Conservation (phyloP, 2,113 vertebrate species). For the Myotis brandtii region DNA sequence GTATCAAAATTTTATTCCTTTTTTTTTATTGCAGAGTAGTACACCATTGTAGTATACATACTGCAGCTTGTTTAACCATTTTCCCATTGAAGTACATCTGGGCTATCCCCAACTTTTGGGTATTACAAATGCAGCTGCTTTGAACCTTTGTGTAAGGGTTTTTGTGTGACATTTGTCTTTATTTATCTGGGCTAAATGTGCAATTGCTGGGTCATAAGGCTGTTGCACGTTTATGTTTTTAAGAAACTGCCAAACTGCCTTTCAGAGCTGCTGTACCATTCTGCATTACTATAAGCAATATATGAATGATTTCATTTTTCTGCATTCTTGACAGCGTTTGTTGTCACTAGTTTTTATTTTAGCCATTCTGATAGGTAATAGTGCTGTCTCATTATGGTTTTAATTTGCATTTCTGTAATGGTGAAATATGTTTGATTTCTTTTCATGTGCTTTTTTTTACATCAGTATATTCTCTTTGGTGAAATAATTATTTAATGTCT, state of each 20-base stretch:
- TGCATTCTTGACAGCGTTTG: neutral
- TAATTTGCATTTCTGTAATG: neutral
- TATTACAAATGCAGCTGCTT: neutral
- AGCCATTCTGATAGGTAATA: neutral
- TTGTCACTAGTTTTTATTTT: neutral
- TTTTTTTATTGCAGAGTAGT: neutral
- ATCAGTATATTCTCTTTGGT: neutral
- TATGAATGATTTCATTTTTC: neutral
- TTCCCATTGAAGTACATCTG: neutral
- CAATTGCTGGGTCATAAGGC: neutral
- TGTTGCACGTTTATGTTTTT: neutral
- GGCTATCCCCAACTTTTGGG: neutral
- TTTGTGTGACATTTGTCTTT: neutral
- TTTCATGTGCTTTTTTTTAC: neutral
- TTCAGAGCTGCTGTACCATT: neutral
- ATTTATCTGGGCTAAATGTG: neutral
- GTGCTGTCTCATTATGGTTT: neutral
- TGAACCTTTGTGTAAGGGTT: neutral
- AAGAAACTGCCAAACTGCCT: neutral
- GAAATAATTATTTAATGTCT: neutral
- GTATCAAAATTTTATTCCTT: neutral
- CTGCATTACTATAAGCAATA: neutral
- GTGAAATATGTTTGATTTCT: neutral
- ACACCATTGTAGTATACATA: neutral
- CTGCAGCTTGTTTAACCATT: neutral